Evolutionary conservation across 2,797 vertebrate species (phyloP).

Genomic region (Phoxinus dragarum): DNA sequence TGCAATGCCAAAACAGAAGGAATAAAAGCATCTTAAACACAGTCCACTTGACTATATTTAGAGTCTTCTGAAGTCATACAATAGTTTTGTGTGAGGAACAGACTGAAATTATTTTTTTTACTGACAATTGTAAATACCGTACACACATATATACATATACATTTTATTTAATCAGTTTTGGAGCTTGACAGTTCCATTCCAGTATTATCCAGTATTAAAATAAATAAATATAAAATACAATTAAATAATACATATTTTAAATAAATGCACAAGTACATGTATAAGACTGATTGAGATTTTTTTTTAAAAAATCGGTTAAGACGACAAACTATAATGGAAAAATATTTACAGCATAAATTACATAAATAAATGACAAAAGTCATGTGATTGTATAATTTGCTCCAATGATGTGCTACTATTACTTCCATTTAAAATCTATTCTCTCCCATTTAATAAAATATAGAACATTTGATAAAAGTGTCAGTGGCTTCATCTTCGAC

Average conservation of each 20-base stretch:
- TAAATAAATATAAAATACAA: too few relatives aligned
- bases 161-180: background rate
- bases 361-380: background rate
- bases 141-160: too few relatives aligned
- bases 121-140: too few relatives aligned
- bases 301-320: background rate
- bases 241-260: background rate
- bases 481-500: background rate
- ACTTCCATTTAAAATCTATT: background rate
- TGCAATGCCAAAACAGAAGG: background rate
- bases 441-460: background rate
- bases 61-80: too few relatives aligned
- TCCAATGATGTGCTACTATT: background rate
- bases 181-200: too few relatives aligned
- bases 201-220: background rate
- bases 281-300: background rate
- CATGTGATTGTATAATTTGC: background rate
- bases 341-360: background rate
- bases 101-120: too few relatives aligned
- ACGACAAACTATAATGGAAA: background rate
- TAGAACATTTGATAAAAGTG: background rate
- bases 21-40: background rate
- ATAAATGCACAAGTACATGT: background rate
- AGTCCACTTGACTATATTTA: background rate
- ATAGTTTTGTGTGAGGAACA: too few relatives aligned